These are phyloP conservation scores for Scomber japonicus DNA, from an alignment of 2,113 vertebrate genomes.

Conservation along the genomic window DNA sequence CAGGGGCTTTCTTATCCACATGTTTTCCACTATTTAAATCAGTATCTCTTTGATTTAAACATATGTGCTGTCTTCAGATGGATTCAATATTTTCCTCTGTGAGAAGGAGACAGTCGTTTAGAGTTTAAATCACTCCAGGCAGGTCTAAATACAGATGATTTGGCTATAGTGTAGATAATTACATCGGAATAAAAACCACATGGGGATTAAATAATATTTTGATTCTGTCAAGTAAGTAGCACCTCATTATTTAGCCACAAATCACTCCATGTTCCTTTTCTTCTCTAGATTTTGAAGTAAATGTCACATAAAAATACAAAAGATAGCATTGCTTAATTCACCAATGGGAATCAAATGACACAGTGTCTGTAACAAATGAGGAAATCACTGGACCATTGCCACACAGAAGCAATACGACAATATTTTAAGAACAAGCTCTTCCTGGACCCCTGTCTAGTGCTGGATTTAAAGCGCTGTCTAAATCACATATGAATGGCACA, in stretches of 20 bases:
- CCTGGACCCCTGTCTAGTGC: not conserved
- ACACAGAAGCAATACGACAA: conserved; percentile 11
- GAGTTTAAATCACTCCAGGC: conserved; percentile 28
- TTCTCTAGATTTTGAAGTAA: not conserved
- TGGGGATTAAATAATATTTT: conserved; percentile 28
- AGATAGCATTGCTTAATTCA: not conserved
- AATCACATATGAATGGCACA: not conserved
- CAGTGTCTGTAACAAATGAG: conserved; percentile 4
- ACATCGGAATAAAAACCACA: conserved; percentile 21
- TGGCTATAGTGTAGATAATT: conserved; percentile 27
- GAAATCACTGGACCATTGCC: conserved; percentile 6
- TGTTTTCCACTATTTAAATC: not conserved
- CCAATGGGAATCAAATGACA: not conserved
- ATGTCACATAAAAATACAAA: not conserved
- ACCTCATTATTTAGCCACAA: not conserved
- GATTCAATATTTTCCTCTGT: conserved; percentile 9
- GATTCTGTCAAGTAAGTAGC: not conserved
- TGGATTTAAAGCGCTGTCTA: not conserved
- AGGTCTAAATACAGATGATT: conserved; percentile 10
- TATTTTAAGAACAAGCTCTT: conserved; percentile 14
- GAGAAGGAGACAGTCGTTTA: conserved; percentile 6
- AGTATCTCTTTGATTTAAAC: conserved; percentile 4
- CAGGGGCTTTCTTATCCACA: not conserved
- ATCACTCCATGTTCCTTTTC: not conserved
- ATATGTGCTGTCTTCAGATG: not conserved